These are phyloP conservation scores for Gastrophysa polygoni DNA, from an alignment of 2,888 invertebrate genomes.

Conservation along the genomic window DNA sequence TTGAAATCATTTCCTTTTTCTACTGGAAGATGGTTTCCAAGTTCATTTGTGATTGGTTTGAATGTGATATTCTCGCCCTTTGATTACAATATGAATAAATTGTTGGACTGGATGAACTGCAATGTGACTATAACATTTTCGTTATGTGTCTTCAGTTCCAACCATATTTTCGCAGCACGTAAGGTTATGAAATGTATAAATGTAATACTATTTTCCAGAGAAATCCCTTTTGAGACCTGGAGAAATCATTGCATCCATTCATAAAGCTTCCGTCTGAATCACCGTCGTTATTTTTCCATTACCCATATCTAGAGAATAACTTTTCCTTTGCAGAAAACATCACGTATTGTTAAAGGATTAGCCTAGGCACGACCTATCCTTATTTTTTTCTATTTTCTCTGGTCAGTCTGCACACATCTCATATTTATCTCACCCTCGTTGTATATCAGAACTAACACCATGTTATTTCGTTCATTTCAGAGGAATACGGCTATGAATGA, in stretches of 20 bases:
- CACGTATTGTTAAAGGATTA: constrained; percentile 15
- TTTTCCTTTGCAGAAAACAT: constrained; percentile 21
- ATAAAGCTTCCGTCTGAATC: constrained; percentile 1
- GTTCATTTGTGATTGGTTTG: too few relatives aligned
- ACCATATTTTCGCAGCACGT: not conserved
- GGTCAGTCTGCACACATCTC: not conserved
- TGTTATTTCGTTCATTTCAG: not conserved
- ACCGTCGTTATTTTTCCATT: constrained; percentile 23
- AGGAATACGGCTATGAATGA: not conserved
- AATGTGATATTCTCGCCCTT: too few relatives aligned
- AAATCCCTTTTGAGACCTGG: not conserved
- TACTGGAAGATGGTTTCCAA: too few relatives aligned
- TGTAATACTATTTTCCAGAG: not conserved
- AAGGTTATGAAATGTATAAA: not conserved
- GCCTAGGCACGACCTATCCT: not conserved
- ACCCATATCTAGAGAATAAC: constrained; percentile 23
- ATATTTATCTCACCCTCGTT: not conserved
- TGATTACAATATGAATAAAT: too few relatives aligned
- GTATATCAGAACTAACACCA: not conserved
- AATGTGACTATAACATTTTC: too few relatives aligned
- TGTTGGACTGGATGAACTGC: too few relatives aligned
- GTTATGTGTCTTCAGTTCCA: too few relatives aligned
- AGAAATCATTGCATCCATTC: not conserved
- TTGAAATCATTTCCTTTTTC: too few relatives aligned
- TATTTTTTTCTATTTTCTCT: constrained; percentile 10